Evolutionary conservation across 2,888 invertebrate genomes (phyloP), one percentile per base, ranked within the genome.

Genomic region (Colostygia pectinataria): DNA sequence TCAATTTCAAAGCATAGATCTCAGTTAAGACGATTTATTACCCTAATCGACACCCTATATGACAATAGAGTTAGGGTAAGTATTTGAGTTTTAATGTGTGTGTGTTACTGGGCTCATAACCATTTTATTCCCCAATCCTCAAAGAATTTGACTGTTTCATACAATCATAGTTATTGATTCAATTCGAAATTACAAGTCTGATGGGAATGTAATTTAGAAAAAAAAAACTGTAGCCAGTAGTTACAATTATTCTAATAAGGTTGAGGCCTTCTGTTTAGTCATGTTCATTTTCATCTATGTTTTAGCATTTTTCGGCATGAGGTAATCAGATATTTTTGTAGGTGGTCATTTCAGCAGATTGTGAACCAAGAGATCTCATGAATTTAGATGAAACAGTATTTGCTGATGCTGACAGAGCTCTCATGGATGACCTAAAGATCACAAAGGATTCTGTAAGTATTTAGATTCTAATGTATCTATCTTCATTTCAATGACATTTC

Each of bases 401-500:
- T 47, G 91, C 91, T 23, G 97, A 98, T 78, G 94, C 95, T 5
- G 94, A 96, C 63, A 92, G 98, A 70, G 93, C 94, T 65, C 90
- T 99, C 1, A 98, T 99, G 98, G 99, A 99, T 76, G 99, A 99
- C 81, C 91, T 99, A 56, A 95, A 95, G 66, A 96, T 99, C 45
- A 92, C 92, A 1, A 93, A 93, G 63, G 93, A 93, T 62, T 94
- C 95, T 38, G 95, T 94, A 83, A 86, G 92, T 84, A 28, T 33
- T 24, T 20, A 20, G 4, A 1, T 20, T 6, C 6, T 6, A 18
- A 18, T 20, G 20, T 1, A 20, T 20, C 4, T 6, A 20, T 4
- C 6, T 4, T 4, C 6, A 4, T 20, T 20, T 20, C n/a, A n/a
- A n/a, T 20, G 20, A 20, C 20, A n/a, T n/a, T n/a, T n/a, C n/a